These are phyloP conservation scores for Notoglanidium macrostoma DNA, from an alignment of 2,797 vertebrate genomes.

Conservation along the genomic window DNA sequence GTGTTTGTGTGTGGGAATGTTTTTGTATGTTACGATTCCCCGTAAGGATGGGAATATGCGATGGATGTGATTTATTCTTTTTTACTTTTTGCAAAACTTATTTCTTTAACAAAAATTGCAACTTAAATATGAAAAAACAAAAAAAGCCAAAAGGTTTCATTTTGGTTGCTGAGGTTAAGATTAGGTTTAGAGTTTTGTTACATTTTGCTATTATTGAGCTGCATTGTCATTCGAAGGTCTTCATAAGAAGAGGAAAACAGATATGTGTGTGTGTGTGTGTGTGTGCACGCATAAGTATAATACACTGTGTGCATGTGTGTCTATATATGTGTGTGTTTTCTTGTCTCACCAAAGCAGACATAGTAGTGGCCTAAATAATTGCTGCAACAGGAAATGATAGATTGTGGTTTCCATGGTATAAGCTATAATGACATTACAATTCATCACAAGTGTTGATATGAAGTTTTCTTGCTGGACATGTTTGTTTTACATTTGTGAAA, in stretches of 20 bases:
- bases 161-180: neutral
- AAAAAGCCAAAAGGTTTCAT: neutral
- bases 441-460: neutral
- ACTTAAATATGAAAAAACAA: neutral
- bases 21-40: neutral
- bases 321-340: constrained; percentile 34
- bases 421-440: neutral
- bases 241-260: neutral
- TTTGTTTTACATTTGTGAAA: neutral
- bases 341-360: constrained; percentile 29
- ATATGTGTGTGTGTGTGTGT: constrained; percentile 11
- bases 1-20: constrained; percentile 5
- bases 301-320: constrained; percentile 3
- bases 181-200: neutral
- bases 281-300: constrained; percentile 7
- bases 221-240: neutral
- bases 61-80: neutral
- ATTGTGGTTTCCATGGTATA: constrained; percentile 58
- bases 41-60: neutral
- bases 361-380: constrained; percentile 15
- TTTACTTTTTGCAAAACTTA: too few species aligned
- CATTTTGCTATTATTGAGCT: neutral
- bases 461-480: neutral
- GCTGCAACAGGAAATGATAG: constrained; percentile 50
- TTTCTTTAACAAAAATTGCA: neutral